These are phyloP conservation scores for Dasyornis broadbenti DNA, from an alignment of 2,113 vertebrate species.

Conservation along the genomic window DNA sequence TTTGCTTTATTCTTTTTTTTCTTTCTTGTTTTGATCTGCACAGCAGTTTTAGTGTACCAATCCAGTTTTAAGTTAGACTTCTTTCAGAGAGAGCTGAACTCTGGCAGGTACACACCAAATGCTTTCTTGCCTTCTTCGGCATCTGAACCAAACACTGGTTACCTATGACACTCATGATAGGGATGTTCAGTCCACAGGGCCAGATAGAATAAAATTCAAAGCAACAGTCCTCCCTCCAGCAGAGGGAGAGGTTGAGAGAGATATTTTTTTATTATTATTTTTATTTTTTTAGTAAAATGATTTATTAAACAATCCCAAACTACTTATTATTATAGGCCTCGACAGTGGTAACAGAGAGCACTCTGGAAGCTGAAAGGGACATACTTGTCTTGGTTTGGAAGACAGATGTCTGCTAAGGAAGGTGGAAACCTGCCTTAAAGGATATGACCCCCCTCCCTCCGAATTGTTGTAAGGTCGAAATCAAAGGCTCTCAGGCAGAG, in stretches of 20 bases:
- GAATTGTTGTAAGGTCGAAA: too few relatives aligned
- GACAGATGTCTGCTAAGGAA: too few relatives aligned
- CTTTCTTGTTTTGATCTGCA: background rate
- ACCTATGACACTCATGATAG: background rate
- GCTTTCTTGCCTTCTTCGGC: background rate
- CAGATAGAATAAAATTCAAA: background rate
- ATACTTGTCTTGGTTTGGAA: too few relatives aligned
- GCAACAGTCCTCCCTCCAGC: fast-evolving
- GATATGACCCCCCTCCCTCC: too few relatives aligned
- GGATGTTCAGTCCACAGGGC: background rate
- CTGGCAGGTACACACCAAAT: background rate
- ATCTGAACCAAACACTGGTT: background rate
- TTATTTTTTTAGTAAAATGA: background rate
- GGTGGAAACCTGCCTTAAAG: too few relatives aligned
- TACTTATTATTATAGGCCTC: background rate
- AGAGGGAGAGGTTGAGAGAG: background rate
- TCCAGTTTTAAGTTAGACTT: background rate
- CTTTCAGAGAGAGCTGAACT: background rate
- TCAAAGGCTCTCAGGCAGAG: too few relatives aligned
- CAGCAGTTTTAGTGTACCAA: background rate
- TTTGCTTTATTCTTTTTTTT: background rate
- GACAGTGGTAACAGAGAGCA: background rate
- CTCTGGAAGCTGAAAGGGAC: background rate
- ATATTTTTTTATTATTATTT: too few relatives aligned
- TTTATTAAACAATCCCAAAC: background rate